Percentiles rank a stretch among this genome's conserved stretches.
phyloP scores from a whole-genome alignment of 2,888 invertebrate species.

The Lepidonotus clava region DNA sequence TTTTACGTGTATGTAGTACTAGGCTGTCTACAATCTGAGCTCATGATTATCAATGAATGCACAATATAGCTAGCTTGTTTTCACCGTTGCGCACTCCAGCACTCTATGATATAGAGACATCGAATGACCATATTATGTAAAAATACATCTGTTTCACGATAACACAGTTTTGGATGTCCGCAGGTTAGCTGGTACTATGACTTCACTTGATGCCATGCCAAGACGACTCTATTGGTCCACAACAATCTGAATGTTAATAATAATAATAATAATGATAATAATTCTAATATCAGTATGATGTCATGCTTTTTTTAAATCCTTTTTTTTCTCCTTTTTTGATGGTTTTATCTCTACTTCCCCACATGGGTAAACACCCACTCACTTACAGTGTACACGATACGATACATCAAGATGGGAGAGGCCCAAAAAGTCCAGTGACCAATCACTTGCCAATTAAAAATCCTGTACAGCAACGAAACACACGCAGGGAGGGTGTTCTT shows the following conservation, averaged over 20 bases:
- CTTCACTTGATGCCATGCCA: conserved; percentile 9
- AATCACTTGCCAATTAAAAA: conserved; percentile 47
- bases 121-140: conserved; percentile 26
- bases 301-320: conserved; percentile 47
- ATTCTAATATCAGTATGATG: conserved; percentile 52
- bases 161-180: background rate
- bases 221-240: conserved; percentile 45
- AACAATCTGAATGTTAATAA: conserved; percentile 45
- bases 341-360: background rate
- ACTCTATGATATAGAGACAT: conserved; percentile 40
- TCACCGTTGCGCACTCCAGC: conserved; percentile 42
- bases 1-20: conserved; percentile 42
- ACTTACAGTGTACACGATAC: conserved; percentile 13
- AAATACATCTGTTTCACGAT: conserved; percentile 43
- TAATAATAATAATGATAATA: conserved; percentile 35
- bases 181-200: background rate
- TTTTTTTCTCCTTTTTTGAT: conserved; percentile 7
- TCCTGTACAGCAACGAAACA: conserved; percentile 23
- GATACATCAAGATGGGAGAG: conserved; percentile 35
- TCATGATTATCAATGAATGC: conserved; percentile 44
- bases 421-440: conserved; percentile 18
- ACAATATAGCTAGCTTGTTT: conserved; percentile 50
- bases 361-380: conserved; percentile 4
- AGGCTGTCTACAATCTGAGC: conserved; percentile 10
- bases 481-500: background rate